These are phyloP conservation scores for Pheosia gnoma DNA, from an alignment of 2,888 invertebrate genomes.

Conservation along the genomic window DNA sequence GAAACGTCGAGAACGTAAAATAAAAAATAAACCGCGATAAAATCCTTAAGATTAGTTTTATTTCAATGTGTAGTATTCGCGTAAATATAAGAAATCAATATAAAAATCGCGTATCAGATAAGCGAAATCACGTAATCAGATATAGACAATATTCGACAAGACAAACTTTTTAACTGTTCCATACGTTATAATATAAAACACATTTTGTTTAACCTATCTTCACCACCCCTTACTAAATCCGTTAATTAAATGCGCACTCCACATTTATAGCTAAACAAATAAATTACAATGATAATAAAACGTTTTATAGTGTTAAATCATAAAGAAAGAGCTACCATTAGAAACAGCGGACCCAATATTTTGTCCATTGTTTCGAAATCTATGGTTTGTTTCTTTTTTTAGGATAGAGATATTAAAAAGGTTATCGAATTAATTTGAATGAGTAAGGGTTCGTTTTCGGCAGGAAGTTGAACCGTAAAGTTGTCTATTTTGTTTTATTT, in stretches of 20 bases:
- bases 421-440: constrained; percentile 17
- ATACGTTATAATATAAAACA: too few species aligned
- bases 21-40: too few species aligned
- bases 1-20: too few species aligned
- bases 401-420: constrained; percentile 21
- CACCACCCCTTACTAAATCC: constrained; percentile 37
- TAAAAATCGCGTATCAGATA: too few species aligned
- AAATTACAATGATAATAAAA: constrained; percentile 72
- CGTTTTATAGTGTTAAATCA: constrained; percentile 56
- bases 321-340: constrained; percentile 35
- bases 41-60: too few species aligned
- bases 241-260: constrained; percentile 67
- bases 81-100: too few species aligned
- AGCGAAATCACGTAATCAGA: too few species aligned
- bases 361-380: constrained; percentile 35
- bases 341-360: constrained; percentile 24
- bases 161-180: too few species aligned
- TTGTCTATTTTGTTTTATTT: too few species aligned
- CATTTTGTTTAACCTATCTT: constrained; percentile 14
- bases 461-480: not conserved
- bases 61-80: too few species aligned
- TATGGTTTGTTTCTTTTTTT: constrained; percentile 40
- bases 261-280: constrained; percentile 59
- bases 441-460: constrained; percentile 7
- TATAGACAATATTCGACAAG: too few species aligned